Evolutionary conservation across 2,113 vertebrate genomes (phyloP), one percentile per base, ranked within the genome.

Genomic region (Nothoprocta pentlandii): DNA sequence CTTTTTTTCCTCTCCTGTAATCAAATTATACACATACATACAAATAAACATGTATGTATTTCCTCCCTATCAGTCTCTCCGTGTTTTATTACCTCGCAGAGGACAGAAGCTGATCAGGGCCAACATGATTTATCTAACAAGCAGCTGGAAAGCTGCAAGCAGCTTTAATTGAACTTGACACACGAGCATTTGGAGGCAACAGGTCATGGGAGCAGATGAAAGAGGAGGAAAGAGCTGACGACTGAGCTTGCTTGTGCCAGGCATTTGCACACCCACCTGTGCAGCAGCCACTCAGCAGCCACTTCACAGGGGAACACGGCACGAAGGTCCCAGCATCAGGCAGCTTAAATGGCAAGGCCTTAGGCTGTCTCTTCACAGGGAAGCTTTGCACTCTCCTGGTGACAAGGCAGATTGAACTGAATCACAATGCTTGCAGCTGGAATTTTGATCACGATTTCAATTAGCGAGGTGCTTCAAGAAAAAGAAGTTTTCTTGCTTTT

Each of bases 101-200:
- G 44, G 54, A 73, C 23, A 77, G 80, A 89, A 92, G 76, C 32
- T 71, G 88, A 6, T 46, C 61, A 85, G 3, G 23, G 46, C 46
- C 88, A 80, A 54, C 15, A 36, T 4, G 90, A 51, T n/a, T 86
- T 71, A 51, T 2, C 51, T 47, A 36, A 69, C 59, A 71, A 89
- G 70, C 13, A 78, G 42, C 73, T 67, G 75, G 51, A 86, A 66
- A 85, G 34, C 32, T 83, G 71, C 54, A 63, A 91, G 42, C 23
- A 70, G 32, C 30, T 80, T 28, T 0, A 76, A 79, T 32, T 70
- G 82, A 86, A 32, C 34, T 34, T 84, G 84, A 44, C 32, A 32
- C 26, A 44, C 66, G n/a, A 87, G 53, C 70, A 82, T 20, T 78
- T 66, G 5, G 41, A 84, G 59, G 63, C 63, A 91, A 78, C 2